phyloP scores from a whole-genome alignment of 2,888 invertebrate genomes.

The Thelaira solivaga region DNA sequence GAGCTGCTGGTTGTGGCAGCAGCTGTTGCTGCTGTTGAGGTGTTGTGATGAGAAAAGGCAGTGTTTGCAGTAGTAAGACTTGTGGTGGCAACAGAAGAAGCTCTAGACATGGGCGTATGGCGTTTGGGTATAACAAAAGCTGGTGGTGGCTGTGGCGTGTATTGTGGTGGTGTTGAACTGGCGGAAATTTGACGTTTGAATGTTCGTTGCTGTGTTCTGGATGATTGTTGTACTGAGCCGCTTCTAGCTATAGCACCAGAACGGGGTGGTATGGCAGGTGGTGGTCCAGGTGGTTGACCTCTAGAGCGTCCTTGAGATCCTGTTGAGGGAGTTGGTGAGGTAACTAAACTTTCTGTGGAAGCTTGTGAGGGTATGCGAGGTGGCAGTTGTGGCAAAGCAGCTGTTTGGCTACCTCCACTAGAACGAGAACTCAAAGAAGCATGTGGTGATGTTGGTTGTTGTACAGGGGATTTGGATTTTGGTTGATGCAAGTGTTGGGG shows the following conservation, averaged over 20 bases:
- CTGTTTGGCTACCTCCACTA: conserved; percentile 55
- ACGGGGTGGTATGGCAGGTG: conserved; percentile 77
- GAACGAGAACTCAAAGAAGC: conserved; percentile 53
- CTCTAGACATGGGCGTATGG: conserved; percentile 71
- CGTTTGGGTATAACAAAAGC: conserved; percentile 76
- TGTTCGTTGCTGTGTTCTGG: conserved; percentile 64
- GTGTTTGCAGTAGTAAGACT: conserved; percentile 45
- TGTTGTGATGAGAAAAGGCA: conserved; percentile 42
- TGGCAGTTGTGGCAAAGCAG: conserved; percentile 73
- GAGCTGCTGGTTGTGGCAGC: neutral
- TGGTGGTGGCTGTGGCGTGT: conserved; percentile 76
- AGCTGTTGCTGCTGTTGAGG: conserved; percentile 20
- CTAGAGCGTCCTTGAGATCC: conserved; percentile 66
- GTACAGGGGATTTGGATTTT: conserved; percentile 34
- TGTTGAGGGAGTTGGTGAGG: conserved; percentile 65
- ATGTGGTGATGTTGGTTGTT: conserved; percentile 33
- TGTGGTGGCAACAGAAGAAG: conserved; percentile 68
- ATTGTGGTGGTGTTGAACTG: conserved; percentile 76
- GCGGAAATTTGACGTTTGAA: conserved; percentile 75
- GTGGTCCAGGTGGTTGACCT: conserved; percentile 74
- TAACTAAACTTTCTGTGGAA: conserved; percentile 71
- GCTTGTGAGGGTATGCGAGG: conserved; percentile 75
- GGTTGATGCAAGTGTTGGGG: conserved; percentile 18
- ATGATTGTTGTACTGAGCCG: conserved; percentile 72
- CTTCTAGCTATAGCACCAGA: conserved; percentile 73